phyloP scores from a whole-genome alignment of 2,113 vertebrate genomes.

The Accipiter virgatus region DNA sequence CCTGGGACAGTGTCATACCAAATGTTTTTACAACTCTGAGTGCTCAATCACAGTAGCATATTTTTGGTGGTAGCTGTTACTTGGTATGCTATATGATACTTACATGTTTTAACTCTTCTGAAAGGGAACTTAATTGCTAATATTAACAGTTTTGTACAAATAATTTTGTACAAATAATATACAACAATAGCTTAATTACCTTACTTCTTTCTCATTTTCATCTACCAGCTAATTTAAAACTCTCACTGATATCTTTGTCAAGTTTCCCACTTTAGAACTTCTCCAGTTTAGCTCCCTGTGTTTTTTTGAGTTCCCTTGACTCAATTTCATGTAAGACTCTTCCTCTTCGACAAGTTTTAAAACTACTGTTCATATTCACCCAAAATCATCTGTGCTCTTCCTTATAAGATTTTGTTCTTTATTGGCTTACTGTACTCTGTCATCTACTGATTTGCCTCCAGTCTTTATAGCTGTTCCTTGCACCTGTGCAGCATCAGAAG shows the following conservation, averaged over 20 bases:
- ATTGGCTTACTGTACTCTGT: background rate
- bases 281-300: background rate
- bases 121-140: background rate
- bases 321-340: background rate
- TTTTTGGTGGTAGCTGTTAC: background rate
- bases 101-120: background rate
- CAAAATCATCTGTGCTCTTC: background rate
- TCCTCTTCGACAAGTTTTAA: background rate
- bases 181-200: background rate
- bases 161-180: background rate
- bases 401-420: background rate
- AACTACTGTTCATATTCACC: background rate
- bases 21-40: background rate
- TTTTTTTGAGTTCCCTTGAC: background rate
- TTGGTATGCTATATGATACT: background rate
- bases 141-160: background rate
- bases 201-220: background rate
- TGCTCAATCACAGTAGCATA: background rate
- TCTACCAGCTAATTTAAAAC: background rate
- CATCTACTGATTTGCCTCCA: background rate
- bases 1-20: background rate
- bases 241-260: background rate
- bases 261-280: background rate
- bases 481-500: background rate
- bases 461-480: background rate